A percentile compares a stretch with the other conserved stretches of the same genome.
Conservation (phyloP, 2,797 vertebrate genomes). For the Agapornis canus region DNA sequence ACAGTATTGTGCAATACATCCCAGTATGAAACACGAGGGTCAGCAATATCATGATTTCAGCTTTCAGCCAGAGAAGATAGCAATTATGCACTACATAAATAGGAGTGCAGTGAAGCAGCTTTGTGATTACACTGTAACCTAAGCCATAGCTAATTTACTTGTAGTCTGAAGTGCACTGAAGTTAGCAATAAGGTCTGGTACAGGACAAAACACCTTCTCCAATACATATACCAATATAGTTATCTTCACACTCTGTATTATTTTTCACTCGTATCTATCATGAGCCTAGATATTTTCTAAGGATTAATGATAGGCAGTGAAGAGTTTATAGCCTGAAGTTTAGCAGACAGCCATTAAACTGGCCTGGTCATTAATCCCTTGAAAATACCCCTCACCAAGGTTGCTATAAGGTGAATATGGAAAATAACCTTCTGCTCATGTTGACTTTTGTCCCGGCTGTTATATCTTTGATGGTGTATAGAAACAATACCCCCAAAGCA, state of each 20-base stretch:
- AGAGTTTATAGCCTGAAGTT: slow-evolving; percentile 67
- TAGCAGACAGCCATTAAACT: slow-evolving; percentile 57
- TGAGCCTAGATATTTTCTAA: slow-evolving; percentile 48
- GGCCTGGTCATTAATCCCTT: slow-evolving; percentile 59
- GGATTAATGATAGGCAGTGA: slow-evolving; percentile 62
- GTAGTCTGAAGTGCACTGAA: slow-evolving; percentile 20
- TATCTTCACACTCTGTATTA: slow-evolving; percentile 19
- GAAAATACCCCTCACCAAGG: slow-evolving; percentile 57
- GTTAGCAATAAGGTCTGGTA: slow-evolving; percentile 7
- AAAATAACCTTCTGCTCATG: slow-evolving; percentile 15
- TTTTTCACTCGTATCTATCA: slow-evolving; percentile 60
- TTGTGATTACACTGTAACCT: slow-evolving; percentile 36
- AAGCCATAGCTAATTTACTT: slow-evolving; percentile 20
- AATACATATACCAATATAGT: not conserved
- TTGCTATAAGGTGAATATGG: slow-evolving; percentile 64
- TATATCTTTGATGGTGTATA: not conserved
- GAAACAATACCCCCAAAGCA: not conserved
- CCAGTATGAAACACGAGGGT: not conserved
- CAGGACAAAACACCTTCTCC: slow-evolving; percentile 23
- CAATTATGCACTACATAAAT: not conserved
- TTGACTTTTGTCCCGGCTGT: not conserved
- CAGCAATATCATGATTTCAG: not conserved
- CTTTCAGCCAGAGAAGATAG: not conserved
- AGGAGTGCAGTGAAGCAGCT: not conserved
- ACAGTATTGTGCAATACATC: not conserved